A percentile compares a stretch with the other conserved stretches of the same genome.
These are phyloP conservation scores for Cyprinodon tularosa DNA, from an alignment of 2,113 vertebrate genomes.

Conservation along the genomic window DNA sequence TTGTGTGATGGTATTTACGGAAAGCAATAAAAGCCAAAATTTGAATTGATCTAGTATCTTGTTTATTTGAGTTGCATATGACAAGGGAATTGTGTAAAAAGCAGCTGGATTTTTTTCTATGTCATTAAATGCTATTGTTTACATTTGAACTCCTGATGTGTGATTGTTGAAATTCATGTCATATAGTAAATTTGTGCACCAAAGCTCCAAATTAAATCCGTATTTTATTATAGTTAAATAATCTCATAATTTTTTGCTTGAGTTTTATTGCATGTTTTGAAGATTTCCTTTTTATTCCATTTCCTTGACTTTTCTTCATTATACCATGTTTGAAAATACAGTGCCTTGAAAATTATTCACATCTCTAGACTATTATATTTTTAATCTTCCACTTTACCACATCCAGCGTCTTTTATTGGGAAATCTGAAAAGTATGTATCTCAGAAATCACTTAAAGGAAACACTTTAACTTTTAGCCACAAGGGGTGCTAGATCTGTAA, in stretches of 20 bases:
- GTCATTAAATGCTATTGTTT: too few relatives aligned
- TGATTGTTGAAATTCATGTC: not conserved
- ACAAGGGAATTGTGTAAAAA: not conserved
- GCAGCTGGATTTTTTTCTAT: not conserved
- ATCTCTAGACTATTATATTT: too few relatives aligned
- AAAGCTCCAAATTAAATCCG: not conserved
- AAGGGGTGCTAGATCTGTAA: too few relatives aligned
- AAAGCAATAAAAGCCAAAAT: conserved; percentile 98
- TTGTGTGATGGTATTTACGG: conserved; percentile 97
- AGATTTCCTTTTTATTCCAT: not conserved
- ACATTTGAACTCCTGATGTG: not conserved
- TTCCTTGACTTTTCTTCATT: not conserved
- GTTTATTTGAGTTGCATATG: conserved; percentile 1
- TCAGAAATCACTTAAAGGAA: too few relatives aligned
- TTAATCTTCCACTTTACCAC: too few relatives aligned
- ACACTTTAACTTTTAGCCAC: too few relatives aligned
- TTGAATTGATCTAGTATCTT: conserved; percentile 58
- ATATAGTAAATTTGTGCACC: not conserved
- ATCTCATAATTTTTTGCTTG: not conserved
- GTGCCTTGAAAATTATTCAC: too few relatives aligned
- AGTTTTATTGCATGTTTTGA: not conserved
- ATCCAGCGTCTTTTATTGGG: too few relatives aligned
- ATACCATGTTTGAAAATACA: too few relatives aligned
- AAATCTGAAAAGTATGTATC: not conserved
- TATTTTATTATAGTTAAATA: not conserved